Evolutionary conservation across 2,888 invertebrate species (phyloP), one percentile per base, ranked within the genome.

Genomic region (Hedychridium roseum): DNA sequence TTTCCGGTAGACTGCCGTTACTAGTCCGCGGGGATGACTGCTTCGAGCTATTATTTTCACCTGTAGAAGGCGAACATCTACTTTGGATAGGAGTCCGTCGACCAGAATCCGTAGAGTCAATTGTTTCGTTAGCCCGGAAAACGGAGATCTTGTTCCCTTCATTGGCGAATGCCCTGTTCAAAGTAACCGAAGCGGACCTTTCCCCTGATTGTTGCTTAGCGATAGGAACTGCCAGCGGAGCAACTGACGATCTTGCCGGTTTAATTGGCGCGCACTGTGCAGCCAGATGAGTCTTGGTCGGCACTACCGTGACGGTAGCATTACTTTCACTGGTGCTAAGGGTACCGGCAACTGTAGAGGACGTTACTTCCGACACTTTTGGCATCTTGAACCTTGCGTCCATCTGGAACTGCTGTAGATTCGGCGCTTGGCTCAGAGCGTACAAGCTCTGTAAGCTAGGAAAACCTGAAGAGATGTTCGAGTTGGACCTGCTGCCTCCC

Each of bases 231-330:
- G 71, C 73, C 17, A 74, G 51, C 0, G 73, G 51, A 1, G 69
- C 64, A 2, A 64, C 52, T 0, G 72, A 67, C 0, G 71, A 66
- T 36, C 74, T 66, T 0, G 71, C 56, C 0, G 74, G 73, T 28
- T 74, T 74, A 1, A 66, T 44, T 0, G 74, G 74, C 0, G 74
- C 68, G n/a, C 74, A 74, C 9, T 74, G 74, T 1, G 74, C 69
- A 6, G 71, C 68, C 6, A 74, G 39, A 16, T 74, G 74, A 37
- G 64, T 73, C 37, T 70, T 73, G 1, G 51, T 47, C 0, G 60
- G 47, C 2, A 51, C 20, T 5, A 11, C 4, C 2, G 17, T 36
- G n/a, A 5, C 2, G 16, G 11, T 32, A 12, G 49, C 16, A 11
- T 42, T 54, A 6, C 37, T 48, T 3, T 15, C 7, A 15, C 23